Conservation (phyloP, 1,140 invertebrate genomes). For the Bombus pyrosoma region DNA sequence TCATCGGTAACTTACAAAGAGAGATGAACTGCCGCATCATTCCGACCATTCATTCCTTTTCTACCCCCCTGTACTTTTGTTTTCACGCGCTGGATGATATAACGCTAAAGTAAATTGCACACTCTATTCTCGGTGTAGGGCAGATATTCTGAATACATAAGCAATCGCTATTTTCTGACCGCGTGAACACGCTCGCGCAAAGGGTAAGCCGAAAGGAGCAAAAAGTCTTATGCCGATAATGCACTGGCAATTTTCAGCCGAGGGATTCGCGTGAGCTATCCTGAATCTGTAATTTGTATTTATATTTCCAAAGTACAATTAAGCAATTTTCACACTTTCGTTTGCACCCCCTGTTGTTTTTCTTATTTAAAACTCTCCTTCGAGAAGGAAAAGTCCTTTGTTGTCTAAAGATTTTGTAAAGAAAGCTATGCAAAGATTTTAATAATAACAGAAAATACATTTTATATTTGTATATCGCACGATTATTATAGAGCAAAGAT, state of each 20-base stretch:
- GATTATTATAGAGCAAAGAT: too few relatives aligned
- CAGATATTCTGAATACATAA: constrained; percentile 35
- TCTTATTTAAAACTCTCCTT: neutral
- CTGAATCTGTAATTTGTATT: neutral
- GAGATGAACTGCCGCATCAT: constrained; percentile 13
- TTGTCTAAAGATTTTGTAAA: too few relatives aligned
- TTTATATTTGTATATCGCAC: too few relatives aligned
- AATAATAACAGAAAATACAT: too few relatives aligned
- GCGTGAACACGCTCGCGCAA: neutral
- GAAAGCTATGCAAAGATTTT: too few relatives aligned
- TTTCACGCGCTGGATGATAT: constrained; percentile 28
- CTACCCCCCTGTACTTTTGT: constrained; percentile 20
- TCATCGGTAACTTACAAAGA: constrained; percentile 9
- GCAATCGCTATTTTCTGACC: constrained; percentile 37
- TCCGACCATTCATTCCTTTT: constrained; percentile 18
- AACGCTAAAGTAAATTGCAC: constrained; percentile 43
- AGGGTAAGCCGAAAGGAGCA: constrained; percentile 8
- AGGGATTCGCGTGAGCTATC: neutral
- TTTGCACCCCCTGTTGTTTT: neutral
- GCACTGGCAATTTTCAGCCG: constrained; percentile 8
- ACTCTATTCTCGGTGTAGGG: constrained; percentile 45
- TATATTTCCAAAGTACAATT: neutral
- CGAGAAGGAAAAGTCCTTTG: too few relatives aligned
- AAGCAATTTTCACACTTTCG: neutral
- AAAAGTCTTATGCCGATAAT: constrained; percentile 24